Percentiles rank a stretch among this genome's conserved stretches.
phyloP scores from a whole-genome alignment of 2,797 vertebrate genomes.

The Epinephelus coioides region DNA sequence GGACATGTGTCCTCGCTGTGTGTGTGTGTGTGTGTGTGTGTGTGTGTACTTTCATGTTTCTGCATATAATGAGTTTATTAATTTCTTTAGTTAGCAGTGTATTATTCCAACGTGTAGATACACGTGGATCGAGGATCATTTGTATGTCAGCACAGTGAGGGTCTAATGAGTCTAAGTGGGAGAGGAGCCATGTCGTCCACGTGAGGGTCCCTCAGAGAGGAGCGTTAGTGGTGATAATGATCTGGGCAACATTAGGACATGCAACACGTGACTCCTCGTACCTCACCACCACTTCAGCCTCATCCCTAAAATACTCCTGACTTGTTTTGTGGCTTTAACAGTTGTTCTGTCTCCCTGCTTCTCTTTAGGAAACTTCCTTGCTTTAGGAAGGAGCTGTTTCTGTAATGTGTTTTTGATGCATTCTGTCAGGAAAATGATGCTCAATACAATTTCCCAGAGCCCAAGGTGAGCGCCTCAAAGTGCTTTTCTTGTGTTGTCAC shows the following conservation, averaged over 20 bases:
- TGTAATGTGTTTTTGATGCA: not conserved
- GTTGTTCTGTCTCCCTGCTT: not conserved
- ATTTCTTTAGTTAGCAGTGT: not conserved
- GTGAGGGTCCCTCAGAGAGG: slow-evolving; percentile 1
- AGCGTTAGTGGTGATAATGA: slow-evolving; percentile 14
- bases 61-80: not conserved
- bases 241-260: not conserved
- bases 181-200: not conserved
- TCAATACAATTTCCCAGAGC: not conserved
- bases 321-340: slow-evolving; percentile 1
- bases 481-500: not conserved
- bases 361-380: not conserved
- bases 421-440: not conserved
- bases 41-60: slow-evolving; percentile 13
- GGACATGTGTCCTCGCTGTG: not conserved
- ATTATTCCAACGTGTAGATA: slow-evolving; percentile 19
- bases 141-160: slow-evolving; percentile 13
- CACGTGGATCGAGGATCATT: slow-evolving; percentile 24
- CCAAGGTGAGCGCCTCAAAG: not conserved
- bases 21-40: not conserved
- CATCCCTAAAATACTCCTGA: not conserved
- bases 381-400: not conserved
- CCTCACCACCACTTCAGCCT: not conserved
- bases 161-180: slow-evolving; percentile 19
- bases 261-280: not conserved